Evolutionary conservation across 2,888 invertebrate genomes (phyloP), one percentile per base, ranked within the genome.

Genomic region (Spatulosminthurus flaviceps): DNA sequence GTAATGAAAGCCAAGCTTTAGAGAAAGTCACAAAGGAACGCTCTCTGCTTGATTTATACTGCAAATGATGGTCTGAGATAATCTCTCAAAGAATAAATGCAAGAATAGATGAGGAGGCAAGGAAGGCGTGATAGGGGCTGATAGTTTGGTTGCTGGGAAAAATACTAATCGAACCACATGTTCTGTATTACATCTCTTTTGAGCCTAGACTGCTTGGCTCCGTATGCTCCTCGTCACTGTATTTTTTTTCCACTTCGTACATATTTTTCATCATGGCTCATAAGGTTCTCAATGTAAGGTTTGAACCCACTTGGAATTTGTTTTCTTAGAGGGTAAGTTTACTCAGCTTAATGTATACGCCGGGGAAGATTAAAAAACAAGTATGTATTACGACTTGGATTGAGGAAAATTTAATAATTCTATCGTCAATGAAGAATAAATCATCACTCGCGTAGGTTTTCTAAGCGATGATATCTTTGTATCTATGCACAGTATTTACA

Each of bases 51-150:
- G 73, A 73, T 73, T 73, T 22, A 73, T 73, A 73, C 60, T 73
- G n/a, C 73, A 73, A 73, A 73, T 73, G 73, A 73, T 43, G 73
- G 73, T 60, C 51, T 73, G 24, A 60, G 60, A 60, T 73, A 73
- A 73, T 73, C 42, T 51, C 42, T 24, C 69, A 24, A 77, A 77
- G 77, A 77, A 69, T 77, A 77, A 78, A 71, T 71, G 78, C 29
- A n/a, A 42, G 43, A 42, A 9, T 29, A 29, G 29, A 42, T 7
- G 51, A 72, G 72, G 51, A 51, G 51, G 60, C 16, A 73, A 43
- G 28, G 51, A 73, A 73, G 73, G 60, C 60, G 73, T 60, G 26
- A 28, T 60, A 73, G 73, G 73, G 51, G 73, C 26, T 60, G 73
- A 42, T 28, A 73, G 73, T 42, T 21, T 70, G 70, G 21, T 41